A percentile compares a stretch with the other conserved stretches of the same genome.
Conservation (phyloP, 1,140 invertebrate species). For the Euborellia annulipes region DNA sequence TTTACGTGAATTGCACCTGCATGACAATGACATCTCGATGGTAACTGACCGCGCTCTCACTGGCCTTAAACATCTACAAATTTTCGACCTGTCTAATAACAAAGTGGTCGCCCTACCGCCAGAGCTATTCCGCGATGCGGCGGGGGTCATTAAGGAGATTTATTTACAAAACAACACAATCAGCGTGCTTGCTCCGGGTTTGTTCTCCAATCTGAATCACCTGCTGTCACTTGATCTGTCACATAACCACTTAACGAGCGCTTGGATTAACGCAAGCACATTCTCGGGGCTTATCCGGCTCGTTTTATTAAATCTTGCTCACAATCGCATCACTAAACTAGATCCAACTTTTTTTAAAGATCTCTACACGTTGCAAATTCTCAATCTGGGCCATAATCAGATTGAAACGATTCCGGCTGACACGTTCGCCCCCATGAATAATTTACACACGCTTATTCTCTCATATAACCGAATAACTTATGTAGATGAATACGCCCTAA, state of each 20-base stretch:
- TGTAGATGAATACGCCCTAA: constrained; percentile 57
- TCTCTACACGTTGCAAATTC: constrained; percentile 63
- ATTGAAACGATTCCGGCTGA: constrained; percentile 61
- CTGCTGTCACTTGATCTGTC: constrained; percentile 74
- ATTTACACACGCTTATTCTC: constrained; percentile 62
- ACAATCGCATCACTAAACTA: constrained; percentile 65
- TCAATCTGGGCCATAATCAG: constrained; percentile 63
- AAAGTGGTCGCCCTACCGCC: constrained; percentile 74
- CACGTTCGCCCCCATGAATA: constrained; percentile 67
- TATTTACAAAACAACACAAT: constrained; percentile 80
- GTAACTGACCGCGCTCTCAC: constrained; percentile 63
- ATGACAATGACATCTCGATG: constrained; percentile 72
- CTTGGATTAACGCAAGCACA: constrained; percentile 64
- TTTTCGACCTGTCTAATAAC: constrained; percentile 72
- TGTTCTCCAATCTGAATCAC: constrained; percentile 70
- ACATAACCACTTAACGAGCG: constrained; percentile 67
- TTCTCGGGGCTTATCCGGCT: constrained; percentile 75
- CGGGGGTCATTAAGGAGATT: constrained; percentile 64
- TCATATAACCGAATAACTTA: constrained; percentile 62
- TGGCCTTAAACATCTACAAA: constrained; percentile 58
- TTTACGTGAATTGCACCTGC: constrained; percentile 56
- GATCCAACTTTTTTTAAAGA: constrained; percentile 59
- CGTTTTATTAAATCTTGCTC: constrained; percentile 67
- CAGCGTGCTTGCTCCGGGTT: constrained; percentile 55
- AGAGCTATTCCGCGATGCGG: constrained; percentile 60